Evolutionary conservation across 2,888 invertebrate species (phyloP), one percentile per base, ranked within the genome.

Genomic region (Teleogryllus oceanicus): DNA sequence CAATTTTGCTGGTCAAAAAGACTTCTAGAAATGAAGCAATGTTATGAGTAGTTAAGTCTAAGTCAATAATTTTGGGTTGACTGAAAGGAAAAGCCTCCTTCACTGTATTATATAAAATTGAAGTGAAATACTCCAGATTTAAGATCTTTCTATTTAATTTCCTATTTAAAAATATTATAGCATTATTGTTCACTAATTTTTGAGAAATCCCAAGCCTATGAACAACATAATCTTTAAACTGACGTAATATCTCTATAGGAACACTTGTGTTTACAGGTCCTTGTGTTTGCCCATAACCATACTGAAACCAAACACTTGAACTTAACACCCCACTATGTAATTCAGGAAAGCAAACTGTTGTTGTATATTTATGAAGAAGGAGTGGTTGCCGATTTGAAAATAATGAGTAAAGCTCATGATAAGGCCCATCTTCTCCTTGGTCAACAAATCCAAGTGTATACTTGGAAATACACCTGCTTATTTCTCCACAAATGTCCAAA

Each of bases 221-320:
- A n/a, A 81, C 80, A 21, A 85, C 83, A 83, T 83, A 85, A 21
- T 83, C 74, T 24, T 81, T 80, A 81, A 86, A 86, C 74, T 82
- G 79, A 37, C 37, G 76, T 16, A 85, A 78, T 37, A 85, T 83
- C 18, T 79, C 50, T 16, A 83, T 81, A 8, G 84, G 84, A 8
- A 85, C 83, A 80, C 82, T 50, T 3, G 83, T 83, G 37, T 81
- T 80, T 62, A 87, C 50, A 4, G 88, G 87, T 49, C 88, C 87
- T 83, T 89, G 89, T 2, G 86, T 87, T 78, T 83, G 81, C 49
- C 83, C 83, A 84, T 88, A 89, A 4, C 89, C 89, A 85, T 89
- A 89, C 78, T 89, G 87, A 84, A 88, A 89, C 88, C 89, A 89
- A 4, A 85, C 82, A 24, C 87, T 87, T 49, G 84, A 81, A 81